Evolutionary conservation across 2,888 invertebrate species (phyloP), one percentile per base, ranked within the genome.

Genomic region (Tenthredo scrophulariae): DNA sequence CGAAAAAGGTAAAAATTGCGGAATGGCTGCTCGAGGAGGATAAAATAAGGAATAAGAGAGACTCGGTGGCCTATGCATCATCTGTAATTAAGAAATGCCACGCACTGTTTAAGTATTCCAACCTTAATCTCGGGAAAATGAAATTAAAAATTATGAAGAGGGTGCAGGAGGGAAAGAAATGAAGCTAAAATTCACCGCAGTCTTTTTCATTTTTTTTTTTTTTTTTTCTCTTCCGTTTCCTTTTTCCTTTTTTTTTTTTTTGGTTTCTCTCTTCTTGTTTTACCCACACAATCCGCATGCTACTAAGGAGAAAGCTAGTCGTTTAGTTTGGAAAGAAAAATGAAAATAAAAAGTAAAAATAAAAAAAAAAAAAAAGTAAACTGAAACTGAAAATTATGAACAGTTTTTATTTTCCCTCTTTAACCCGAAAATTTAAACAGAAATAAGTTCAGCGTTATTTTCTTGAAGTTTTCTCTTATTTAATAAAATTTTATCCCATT

Each of bases 61-160:
- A 37, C 40, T 33, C 37, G 37, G 58, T n/a, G 84, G 80, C 85
- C 89, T 88, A 89, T 90, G 89, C 89, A 90, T 91, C 91, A 90
- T 89, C 89, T 88, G 89, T 91, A 91, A 91, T 91, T 91, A 91
- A 91, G 91, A 91, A 91, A 90, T 91, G 90, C 91, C 91, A 88
- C 88, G 88, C 88, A 87, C 89, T 88, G 89, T 89, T 91, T 89
- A 90, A 90, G 89, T 90, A 91, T 91, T 91, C 91, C 89, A 87
- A 85, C 80, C 89, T 89, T 77, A 90, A 91, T 91, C 90, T 91
- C 88, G 87, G 89, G 87, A 87, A 88, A 89, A 90, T 89, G 88
- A 88, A 90, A 91, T 91, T 91, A 91, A 91, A 91, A 90, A 89
- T 90, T 89, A 91, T 89, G 46, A 62, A 43, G 74, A 58, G 84